These are phyloP conservation scores for Torymus texanus DNA, from an alignment of 2,888 invertebrate genomes.

Conservation along the genomic window DNA sequence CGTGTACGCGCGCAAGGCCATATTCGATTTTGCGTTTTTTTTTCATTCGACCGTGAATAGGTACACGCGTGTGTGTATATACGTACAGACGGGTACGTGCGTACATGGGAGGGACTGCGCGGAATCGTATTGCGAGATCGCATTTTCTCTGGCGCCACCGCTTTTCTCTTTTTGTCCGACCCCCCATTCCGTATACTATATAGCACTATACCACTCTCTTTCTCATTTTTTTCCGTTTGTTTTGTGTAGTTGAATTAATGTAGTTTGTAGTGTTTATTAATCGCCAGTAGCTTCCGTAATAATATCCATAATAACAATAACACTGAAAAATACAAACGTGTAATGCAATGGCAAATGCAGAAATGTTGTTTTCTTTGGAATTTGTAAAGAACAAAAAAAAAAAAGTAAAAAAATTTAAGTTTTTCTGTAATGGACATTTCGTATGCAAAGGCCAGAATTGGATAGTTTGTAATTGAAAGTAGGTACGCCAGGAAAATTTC, in stretches of 20 bases:
- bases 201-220: conserved; percentile 55
- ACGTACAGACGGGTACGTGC: neutral
- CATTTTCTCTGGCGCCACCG: conserved; percentile 66
- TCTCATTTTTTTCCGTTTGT: conserved; percentile 33
- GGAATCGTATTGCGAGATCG: conserved; percentile 61
- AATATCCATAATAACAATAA: conserved; percentile 5
- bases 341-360: conserved; percentile 39
- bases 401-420: neutral
- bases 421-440: conserved; percentile 22
- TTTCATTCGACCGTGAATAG: neutral
- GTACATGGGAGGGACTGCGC: conserved; percentile 17
- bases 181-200: conserved; percentile 25
- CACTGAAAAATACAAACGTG: conserved; percentile 38
- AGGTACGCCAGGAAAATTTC: conserved; percentile 23
- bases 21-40: conserved; percentile 8
- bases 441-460: conserved; percentile 18
- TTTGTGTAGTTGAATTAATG: conserved; percentile 37
- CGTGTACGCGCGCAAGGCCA: no score
- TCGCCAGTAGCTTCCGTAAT: conserved; percentile 55
- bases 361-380: conserved; percentile 34
- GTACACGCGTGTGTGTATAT: neutral
- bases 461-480: conserved; percentile 19
- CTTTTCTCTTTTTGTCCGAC: conserved; percentile 45
- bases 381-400: neutral
- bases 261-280: conserved; percentile 57